Percentiles rank a stretch among this genome's conserved stretches.
Evolutionary conservation across 64 coral and sea anemone genomes (phyloP).

Genomic region (Stylophora pistillata): DNA sequence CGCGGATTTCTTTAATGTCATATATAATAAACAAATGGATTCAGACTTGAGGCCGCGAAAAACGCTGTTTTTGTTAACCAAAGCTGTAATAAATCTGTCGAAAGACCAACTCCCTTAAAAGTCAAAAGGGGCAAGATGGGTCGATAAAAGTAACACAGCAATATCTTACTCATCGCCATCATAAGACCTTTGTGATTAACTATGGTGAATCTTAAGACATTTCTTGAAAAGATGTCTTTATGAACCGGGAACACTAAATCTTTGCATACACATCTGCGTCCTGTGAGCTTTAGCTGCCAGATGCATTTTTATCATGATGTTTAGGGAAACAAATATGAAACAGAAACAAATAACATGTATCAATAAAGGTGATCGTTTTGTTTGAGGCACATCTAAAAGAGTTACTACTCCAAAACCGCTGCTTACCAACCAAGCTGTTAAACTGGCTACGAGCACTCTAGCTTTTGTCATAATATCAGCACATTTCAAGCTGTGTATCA

Average conservation of each 20-base stretch:
- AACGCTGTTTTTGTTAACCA: background rate
- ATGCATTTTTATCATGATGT: background rate
- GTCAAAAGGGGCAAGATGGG: background rate
- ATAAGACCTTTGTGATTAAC: background rate
- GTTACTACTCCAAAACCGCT: background rate
- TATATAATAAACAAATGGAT: constrained; percentile 12
- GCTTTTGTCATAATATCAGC: background rate
- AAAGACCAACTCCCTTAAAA: background rate
- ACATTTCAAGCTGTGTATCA: constrained; percentile 13
- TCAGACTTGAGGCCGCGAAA: background rate
- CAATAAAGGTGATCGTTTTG: background rate
- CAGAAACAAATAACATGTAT: background rate
- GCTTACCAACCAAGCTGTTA: constrained; percentile 6
- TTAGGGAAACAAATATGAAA: background rate
- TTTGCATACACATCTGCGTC: background rate
- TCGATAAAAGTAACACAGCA: background rate
- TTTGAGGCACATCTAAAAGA: background rate
- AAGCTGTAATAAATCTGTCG: background rate
- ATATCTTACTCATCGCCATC: background rate
- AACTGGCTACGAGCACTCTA: background rate
- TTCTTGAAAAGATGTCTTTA: background rate
- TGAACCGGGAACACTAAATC: background rate
- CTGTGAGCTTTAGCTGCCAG: background rate
- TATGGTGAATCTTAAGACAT: background rate
- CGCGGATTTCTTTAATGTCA: background rate